A percentile compares a stretch with the other conserved stretches of the same genome.
These are phyloP conservation scores for Gonatopus flavifemur DNA, from an alignment of 1,140 invertebrate genomes.

Conservation along the genomic window DNA sequence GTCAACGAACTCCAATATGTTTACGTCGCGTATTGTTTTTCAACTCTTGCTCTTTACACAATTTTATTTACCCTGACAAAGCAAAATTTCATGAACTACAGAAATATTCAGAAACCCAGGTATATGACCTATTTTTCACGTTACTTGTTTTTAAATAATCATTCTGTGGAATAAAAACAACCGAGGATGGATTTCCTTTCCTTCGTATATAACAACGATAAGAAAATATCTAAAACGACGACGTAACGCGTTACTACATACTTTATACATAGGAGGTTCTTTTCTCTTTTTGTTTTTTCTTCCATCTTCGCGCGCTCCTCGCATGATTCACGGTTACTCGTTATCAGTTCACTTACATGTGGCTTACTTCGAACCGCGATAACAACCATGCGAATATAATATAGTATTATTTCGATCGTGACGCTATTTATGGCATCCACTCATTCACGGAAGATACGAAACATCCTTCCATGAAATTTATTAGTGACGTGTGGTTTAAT, in stretches of 20 bases:
- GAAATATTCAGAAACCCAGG: too few species aligned
- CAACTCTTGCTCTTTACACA: too few species aligned
- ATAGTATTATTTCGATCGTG: conserved; percentile 16
- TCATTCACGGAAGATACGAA: conserved; percentile 15
- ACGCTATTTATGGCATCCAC: conserved; percentile 12
- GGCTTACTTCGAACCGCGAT: conserved; percentile 9
- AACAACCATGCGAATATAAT: conserved; percentile 13
- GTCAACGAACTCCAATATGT: too few species aligned
- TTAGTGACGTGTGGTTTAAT: conserved; percentile 1
- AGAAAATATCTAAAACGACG: not conserved
- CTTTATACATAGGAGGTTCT: not conserved
- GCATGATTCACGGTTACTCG: conserved; percentile 25
- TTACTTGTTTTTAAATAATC: not conserved
- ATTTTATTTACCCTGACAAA: too few species aligned
- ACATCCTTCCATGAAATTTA: conserved; percentile 7
- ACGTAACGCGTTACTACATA: not conserved
- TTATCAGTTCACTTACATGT: conserved; percentile 23
- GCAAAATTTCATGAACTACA: too few species aligned
- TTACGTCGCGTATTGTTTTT: too few species aligned
- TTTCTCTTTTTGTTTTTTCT: conserved; percentile 16
- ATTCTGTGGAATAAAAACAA: too few species aligned
- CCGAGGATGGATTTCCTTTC: too few species aligned
- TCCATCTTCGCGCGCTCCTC: not conserved
- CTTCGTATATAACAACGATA: not conserved
- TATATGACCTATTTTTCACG: not conserved